Conservation (phyloP, 2,113 vertebrate species). For the Mus musculus region DNA sequence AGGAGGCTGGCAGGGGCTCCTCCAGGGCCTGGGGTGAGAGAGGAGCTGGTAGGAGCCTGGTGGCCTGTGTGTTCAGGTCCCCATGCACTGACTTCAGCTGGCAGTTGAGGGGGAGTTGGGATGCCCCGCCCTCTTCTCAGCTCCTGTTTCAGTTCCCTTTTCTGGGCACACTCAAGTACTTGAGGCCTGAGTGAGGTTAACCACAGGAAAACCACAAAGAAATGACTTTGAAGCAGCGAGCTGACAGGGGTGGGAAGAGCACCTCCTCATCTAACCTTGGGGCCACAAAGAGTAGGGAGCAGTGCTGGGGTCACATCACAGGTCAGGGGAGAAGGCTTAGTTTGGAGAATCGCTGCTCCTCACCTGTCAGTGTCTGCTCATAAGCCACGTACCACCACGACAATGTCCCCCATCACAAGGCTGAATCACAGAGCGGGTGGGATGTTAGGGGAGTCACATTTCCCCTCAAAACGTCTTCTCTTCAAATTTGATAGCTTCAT, state of each 20-base stretch:
- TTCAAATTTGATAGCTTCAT: neutral
- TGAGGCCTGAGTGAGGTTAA: slow-evolving; percentile 73
- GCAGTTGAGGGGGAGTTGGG: neutral
- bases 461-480: slow-evolving; percentile 26
- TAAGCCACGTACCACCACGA: neutral
- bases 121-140: slow-evolving; percentile 23
- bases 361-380: neutral
- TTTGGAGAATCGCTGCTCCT: neutral
- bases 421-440: neutral
- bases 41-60: neutral
- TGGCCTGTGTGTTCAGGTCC: neutral
- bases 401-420: neutral
- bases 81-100: neutral
- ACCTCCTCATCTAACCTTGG: neutral
- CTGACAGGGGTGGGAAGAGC: slow-evolving; percentile 43
- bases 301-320: neutral
- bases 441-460: neutral
- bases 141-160: slow-evolving; percentile 72
- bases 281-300: neutral
- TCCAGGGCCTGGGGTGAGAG: neutral
- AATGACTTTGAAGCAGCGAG: slow-evolving; percentile 68
- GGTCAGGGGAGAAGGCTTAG: neutral
- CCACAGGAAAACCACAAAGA: slow-evolving; percentile 78
- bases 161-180: slow-evolving; percentile 73
- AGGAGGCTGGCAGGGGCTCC: neutral